A percentile compares a stretch with the other conserved stretches of the same genome.
phyloP scores from a whole-genome alignment of 2,888 invertebrate genomes.

The Sminthurides aquaticus region DNA sequence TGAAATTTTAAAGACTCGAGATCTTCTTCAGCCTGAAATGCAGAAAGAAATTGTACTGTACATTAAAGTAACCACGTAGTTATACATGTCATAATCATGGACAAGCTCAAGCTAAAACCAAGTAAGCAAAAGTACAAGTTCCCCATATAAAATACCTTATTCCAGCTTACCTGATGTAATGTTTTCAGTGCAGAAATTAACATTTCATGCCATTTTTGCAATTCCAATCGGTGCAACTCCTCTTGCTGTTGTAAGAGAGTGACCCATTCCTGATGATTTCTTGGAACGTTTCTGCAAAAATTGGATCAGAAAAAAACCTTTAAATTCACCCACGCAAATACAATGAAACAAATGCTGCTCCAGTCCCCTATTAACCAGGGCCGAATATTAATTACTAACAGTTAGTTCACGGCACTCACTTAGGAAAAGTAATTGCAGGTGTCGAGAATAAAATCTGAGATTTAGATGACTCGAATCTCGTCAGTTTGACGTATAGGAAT shows the following conservation, averaged over 20 bases:
- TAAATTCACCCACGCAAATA: background rate
- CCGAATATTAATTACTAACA: too few species aligned
- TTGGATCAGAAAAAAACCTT: conserved; percentile 51
- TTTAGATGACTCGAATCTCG: conserved; percentile 56
- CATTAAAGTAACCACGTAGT: background rate
- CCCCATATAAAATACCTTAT: too few species aligned
- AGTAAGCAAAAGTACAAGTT: too few species aligned
- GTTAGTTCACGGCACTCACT: too few species aligned
- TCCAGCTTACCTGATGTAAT: conserved; percentile 45
- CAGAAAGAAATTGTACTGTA: background rate
- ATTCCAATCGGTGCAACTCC: conserved; percentile 68
- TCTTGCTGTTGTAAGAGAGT: conserved; percentile 71
- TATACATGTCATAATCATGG: too few species aligned
- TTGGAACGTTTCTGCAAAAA: conserved; percentile 59
- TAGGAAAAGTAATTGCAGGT: conserved; percentile 41
- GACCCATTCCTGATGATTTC: conserved; percentile 74
- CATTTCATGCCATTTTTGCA: conserved; percentile 67
- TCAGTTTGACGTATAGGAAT: conserved; percentile 71
- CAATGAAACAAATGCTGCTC: conserved; percentile 50
- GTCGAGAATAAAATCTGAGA: conserved; percentile 29
- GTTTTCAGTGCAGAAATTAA: conserved; percentile 47
- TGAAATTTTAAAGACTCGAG: conserved; percentile 39
- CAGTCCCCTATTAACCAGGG: too few species aligned
- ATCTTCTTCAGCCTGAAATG: conserved; percentile 38
- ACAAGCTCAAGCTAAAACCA: too few species aligned